Evolutionary conservation across 2,113 vertebrate genomes (phyloP).

Genomic region (Centrocercus urophasianus): DNA sequence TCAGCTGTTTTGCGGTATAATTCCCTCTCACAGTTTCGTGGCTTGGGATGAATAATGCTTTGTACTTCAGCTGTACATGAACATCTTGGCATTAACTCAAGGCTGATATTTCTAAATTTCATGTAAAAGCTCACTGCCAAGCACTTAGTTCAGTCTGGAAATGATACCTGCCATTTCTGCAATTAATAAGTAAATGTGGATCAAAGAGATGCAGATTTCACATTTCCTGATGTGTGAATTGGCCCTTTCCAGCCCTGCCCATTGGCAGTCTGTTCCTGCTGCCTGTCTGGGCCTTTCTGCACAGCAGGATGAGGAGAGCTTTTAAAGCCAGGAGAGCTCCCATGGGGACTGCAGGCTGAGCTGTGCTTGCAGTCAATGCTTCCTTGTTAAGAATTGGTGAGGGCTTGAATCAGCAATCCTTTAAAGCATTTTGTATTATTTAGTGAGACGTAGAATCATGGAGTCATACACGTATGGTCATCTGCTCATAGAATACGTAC

Average conservation of each 20-base stretch:
- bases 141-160: not conserved
- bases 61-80: not conserved
- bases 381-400: not conserved
- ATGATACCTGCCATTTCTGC: not conserved
- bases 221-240: not conserved
- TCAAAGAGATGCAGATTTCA: not conserved
- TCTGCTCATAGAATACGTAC: accelerated
- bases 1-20: not conserved
- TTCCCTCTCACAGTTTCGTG: not conserved
- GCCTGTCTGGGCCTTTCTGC: not conserved
- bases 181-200: not conserved
- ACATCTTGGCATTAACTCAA: not conserved
- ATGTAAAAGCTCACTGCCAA: not conserved
- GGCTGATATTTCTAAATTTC: not conserved
- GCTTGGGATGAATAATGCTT: not conserved
- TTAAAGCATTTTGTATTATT: not conserved
- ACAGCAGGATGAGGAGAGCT: not conserved
- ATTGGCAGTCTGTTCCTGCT: not conserved
- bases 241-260: not conserved
- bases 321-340: not conserved
- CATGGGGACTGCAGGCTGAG: not conserved
- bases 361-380: accelerated
- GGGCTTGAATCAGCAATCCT: not conserved
- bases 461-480: accelerated
- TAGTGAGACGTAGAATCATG: no score